These are phyloP conservation scores for Capitulum mitella DNA, from an alignment of 2,888 invertebrate genomes.

Conservation along the genomic window DNA sequence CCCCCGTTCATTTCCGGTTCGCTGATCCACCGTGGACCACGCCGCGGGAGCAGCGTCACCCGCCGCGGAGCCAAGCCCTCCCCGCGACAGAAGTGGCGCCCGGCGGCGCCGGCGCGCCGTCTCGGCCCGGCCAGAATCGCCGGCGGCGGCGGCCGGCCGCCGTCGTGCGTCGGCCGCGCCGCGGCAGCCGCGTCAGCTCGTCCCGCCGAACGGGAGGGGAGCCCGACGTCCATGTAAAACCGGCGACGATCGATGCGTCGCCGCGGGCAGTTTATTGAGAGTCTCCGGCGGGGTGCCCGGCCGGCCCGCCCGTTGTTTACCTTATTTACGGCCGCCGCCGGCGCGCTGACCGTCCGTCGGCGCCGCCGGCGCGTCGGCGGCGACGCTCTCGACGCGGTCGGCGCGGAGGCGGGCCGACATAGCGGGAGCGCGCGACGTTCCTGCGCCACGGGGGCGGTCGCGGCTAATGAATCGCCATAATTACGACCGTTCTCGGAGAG, in stretches of 20 bases:
- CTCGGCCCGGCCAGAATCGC: no score
- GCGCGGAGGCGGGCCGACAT: neutral
- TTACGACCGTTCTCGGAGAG: neutral
- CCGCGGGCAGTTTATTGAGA: constrained; percentile 7
- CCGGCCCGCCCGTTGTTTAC: neutral
- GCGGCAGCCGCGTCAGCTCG: no score
- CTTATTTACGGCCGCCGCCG: neutral
- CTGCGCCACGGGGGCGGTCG: neutral
- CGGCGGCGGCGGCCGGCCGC: no score
- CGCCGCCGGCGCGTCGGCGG: neutral
- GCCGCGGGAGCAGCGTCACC: no score
- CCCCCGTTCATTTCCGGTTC: no score
- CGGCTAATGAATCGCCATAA: constrained; percentile 1
- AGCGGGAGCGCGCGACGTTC: neutral
- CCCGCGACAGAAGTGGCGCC: no score
- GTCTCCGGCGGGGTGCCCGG: neutral
- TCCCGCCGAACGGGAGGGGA: no score
- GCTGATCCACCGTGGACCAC: no score
- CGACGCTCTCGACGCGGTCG: neutral
- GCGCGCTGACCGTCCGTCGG: neutral
- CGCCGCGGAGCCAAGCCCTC: no score
- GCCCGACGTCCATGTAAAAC: no score
- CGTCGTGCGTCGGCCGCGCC: no score
- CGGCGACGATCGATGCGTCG: neutral
- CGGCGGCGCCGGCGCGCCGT: no score